Evolutionary conservation across 2,888 invertebrate species (phyloP).

Genomic region (Meta bourneti): DNA sequence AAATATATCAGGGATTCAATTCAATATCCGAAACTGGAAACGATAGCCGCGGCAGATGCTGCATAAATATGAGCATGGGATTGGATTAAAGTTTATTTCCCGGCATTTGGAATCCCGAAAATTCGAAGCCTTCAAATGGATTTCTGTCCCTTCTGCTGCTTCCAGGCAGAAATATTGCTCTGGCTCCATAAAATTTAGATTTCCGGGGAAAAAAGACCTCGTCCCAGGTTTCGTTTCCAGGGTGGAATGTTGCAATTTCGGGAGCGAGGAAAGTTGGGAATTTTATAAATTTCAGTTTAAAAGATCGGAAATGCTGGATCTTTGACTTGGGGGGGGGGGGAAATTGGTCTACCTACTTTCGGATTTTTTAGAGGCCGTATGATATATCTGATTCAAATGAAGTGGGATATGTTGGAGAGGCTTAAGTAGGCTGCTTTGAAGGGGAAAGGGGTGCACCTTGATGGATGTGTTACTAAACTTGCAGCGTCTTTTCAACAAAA

Average conservation of each 20-base stretch:
- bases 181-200: neutral
- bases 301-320: neutral
- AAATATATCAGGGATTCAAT: conserved; percentile 11
- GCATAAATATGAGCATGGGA: conserved; percentile 28
- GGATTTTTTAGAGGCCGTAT: too few species aligned
- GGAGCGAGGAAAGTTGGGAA: neutral
- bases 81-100: conserved; percentile 27
- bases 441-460: too few species aligned
- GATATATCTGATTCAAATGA: too few species aligned
- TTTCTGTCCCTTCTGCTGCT: neutral
- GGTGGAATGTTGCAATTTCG: neutral
- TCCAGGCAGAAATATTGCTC: neutral
- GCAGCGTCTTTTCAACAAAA: too few species aligned
- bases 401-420: too few species aligned
- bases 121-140: neutral
- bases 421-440: too few species aligned
- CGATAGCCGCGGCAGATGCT: conserved; percentile 5
- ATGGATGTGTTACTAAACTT: too few species aligned
- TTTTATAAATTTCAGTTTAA: neutral
- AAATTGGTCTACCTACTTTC: too few species aligned
- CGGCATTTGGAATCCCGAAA: neutral
- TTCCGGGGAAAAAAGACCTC: neutral
- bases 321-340: too few species aligned
- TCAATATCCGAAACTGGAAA: conserved; percentile 9
- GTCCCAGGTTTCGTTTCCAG: neutral